Evolutionary conservation across 2,888 invertebrate genomes (phyloP).

Genomic region (Zelleria hepariella): DNA sequence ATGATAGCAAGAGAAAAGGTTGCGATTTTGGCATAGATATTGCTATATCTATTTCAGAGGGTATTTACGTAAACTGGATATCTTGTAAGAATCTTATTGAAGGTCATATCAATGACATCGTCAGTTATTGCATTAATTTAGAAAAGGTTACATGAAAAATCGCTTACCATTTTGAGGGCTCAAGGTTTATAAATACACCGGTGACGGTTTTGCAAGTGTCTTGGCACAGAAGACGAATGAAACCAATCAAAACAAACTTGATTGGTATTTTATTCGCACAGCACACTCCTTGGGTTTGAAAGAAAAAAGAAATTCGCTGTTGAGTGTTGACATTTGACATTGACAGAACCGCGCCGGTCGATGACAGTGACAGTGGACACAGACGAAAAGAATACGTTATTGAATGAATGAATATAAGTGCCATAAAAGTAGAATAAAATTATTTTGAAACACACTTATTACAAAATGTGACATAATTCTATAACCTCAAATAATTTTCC

Average conservation of each 20-base stretch:
- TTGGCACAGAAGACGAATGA: background rate
- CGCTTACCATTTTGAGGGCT: conserved; percentile 45
- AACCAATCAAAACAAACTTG: background rate
- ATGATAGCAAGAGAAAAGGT: background rate
- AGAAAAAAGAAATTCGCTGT: too few species aligned
- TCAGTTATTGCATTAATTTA: conserved; percentile 12
- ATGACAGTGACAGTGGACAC: too few species aligned
- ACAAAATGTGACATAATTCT: conserved; percentile 1
- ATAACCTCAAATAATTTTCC: background rate
- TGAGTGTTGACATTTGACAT: too few species aligned
- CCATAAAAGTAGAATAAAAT: background rate
- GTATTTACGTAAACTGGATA: background rate
- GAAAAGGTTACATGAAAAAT: conserved; percentile 5
- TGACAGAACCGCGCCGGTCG: too few species aligned
- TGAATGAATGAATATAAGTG: background rate
- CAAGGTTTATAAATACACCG: too few species aligned
- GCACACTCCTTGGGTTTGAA: background rate
- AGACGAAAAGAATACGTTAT: too few species aligned
- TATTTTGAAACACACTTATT: background rate
- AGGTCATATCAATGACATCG: conserved; percentile 63
- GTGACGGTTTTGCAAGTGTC: background rate
- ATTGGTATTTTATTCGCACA: background rate
- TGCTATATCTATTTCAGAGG: background rate
- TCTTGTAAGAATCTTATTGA: conserved; percentile 12
- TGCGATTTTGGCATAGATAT: background rate